Percentiles rank a stretch among this genome's conserved stretches.
Evolutionary conservation across 2,113 vertebrate species (phyloP).

Genomic region (Xenus cinereus): DNA sequence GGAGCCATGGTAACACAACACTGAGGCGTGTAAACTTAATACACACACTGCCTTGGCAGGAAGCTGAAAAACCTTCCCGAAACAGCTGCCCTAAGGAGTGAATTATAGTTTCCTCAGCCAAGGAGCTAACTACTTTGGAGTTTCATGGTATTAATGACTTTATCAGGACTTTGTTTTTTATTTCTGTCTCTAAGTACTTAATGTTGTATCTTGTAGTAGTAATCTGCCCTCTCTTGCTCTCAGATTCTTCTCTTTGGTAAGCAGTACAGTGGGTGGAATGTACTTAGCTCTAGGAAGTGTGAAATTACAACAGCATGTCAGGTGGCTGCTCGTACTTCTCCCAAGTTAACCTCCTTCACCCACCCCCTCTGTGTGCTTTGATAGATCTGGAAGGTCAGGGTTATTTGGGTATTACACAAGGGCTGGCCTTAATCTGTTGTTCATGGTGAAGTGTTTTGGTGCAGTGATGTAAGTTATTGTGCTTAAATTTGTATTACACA

Average conservation of each 20-base stretch:
- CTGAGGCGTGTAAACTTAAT: background rate
- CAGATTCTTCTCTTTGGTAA: constrained; percentile 16
- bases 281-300: background rate
- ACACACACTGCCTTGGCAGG: constrained; percentile 3
- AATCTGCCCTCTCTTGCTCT: background rate
- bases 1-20: constrained; percentile 55
- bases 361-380: background rate
- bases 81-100: background rate
- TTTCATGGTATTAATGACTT: background rate
- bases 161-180: background rate
- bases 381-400: background rate
- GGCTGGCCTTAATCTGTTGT: background rate
- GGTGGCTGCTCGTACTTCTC: background rate
- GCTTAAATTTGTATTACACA: background rate
- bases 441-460: background rate
- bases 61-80: background rate
- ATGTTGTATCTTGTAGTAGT: background rate
- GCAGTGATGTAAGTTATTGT: background rate
- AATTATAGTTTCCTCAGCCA: constrained; percentile 11
- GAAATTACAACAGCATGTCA: background rate
- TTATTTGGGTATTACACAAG: background rate
- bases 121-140: background rate
- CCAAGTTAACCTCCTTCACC: background rate
- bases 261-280: background rate
- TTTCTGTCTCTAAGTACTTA: background rate